Conservation (phyloP, 2,888 invertebrate genomes). For the Sepiola atlantica region DNA sequence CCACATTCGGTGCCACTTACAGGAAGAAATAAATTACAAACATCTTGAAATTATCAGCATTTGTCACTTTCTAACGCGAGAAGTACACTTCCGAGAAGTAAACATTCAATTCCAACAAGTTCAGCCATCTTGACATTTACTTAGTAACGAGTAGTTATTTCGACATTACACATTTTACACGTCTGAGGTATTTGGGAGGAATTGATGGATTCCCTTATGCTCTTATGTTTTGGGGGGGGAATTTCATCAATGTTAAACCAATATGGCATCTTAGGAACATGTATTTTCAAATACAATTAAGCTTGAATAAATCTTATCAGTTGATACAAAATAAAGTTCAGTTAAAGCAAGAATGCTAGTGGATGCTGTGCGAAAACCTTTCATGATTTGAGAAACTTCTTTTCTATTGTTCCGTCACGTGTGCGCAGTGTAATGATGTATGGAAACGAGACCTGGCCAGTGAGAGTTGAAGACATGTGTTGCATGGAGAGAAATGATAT, state of each 20-base stretch:
- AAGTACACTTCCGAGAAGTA: neutral
- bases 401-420: too few relatives aligned
- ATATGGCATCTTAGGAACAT: neutral
- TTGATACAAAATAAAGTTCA: too few relatives aligned
- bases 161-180: neutral
- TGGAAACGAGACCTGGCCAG: too few relatives aligned
- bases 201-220: neutral
- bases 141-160: neutral
- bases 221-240: neutral
- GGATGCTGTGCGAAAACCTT: too few relatives aligned
- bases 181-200: neutral
- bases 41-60: constrained; percentile 8
- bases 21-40: constrained; percentile 3
- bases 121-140: neutral
- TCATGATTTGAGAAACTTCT: too few relatives aligned
- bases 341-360: too few relatives aligned
- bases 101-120: neutral
- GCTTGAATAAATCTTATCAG: neutral
- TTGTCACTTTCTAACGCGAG: neutral
- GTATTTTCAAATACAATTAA: neutral
- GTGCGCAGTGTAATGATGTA: too few relatives aligned
- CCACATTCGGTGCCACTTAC: neutral
- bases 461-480: too few relatives aligned
- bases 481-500: too few relatives aligned
- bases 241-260: neutral